Base-by-base conservation (phyloP, 2,113 vertebrate species). In the Galbula dea region DNA sequence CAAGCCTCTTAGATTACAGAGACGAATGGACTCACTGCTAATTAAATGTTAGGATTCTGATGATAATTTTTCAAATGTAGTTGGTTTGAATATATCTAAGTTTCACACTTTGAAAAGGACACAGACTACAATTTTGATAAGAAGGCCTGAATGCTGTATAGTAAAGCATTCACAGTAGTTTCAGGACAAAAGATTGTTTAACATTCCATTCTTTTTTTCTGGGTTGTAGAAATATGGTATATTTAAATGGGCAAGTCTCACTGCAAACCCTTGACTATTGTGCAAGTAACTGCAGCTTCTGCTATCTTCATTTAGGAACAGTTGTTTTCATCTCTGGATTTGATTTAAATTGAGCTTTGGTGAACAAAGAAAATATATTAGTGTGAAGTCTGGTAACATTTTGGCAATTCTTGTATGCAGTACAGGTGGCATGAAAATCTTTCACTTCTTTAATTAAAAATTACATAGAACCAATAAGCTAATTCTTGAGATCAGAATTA, bases 231-330 rank as follows among this genome's bases (percentile, higher is more conserved):
- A 78, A 54, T 65, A 48, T 6, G 7, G 21, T 65, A 7, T 69
- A 82, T 82, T 90, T 86, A 86, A 79, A 4, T 39, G 32, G 37
- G 10, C 57, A 80, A 76, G 19, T 67, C 48, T 61, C 77, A 52
- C 65, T 76, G 68, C 45, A 67, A 41, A 52, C 24, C 6, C 27
- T 78, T 68, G 30, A 11, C 49, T 88, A 6, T 30, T 72, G 49
- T 62, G 63, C 61, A 81, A 88, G 39, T 63, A 76, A 62, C 67
- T 96, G 57, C 57, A 87, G 83, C 59, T 93, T 78, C 76, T 94
- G 34, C 59, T 73, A 0, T 45, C 63, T 82, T 86, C 10, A 41
- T 75, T 78, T 84, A 79, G 48, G 75, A 94, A 48, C 54, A 77
- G 61, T 79, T 81, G 71, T 84, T 95, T 81, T 82, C 11, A 32